phyloP scores from a whole-genome alignment of 2,113 vertebrate species.

The Mohoua ochrocephala region DNA sequence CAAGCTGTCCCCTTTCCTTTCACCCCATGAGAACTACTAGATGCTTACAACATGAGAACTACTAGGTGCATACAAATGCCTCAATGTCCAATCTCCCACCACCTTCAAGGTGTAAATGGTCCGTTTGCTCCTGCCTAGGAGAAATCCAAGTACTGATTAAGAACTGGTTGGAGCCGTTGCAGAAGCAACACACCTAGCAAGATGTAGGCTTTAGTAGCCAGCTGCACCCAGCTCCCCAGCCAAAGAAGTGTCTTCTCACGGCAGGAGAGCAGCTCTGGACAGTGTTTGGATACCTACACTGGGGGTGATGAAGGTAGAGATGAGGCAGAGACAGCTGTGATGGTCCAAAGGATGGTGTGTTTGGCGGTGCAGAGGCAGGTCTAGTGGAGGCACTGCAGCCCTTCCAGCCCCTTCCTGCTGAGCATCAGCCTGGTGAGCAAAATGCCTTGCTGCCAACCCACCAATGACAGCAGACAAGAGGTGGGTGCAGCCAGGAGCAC shows the following conservation, averaged over 20 bases:
- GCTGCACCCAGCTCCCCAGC: background rate
- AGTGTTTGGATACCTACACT: background rate
- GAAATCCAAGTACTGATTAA: background rate
- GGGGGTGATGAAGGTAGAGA: background rate
- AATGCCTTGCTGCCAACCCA: background rate
- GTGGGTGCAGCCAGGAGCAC: background rate
- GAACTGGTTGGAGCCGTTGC: background rate
- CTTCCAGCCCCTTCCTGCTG: background rate
- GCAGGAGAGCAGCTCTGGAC: background rate
- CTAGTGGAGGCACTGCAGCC: background rate
- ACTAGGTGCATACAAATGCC: background rate
- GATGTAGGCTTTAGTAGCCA: background rate
- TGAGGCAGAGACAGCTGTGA: background rate
- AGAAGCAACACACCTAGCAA: background rate
- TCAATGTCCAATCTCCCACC: rapidly evolving
- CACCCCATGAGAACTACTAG: background rate
- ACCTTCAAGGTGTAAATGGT: background rate
- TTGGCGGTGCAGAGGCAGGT: background rate
- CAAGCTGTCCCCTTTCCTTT: background rate
- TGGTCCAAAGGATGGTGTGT: background rate
- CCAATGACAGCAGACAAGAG: background rate
- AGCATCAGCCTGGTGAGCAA: background rate
- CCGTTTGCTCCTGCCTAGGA: background rate
- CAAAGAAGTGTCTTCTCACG: rapidly evolving
- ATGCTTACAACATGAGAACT: background rate